A percentile compares a stretch with the other conserved stretches of the same genome.
These are phyloP conservation scores for Frieseomelitta varia DNA, from an alignment of 1,140 invertebrate genomes.

Conservation along the genomic window DNA sequence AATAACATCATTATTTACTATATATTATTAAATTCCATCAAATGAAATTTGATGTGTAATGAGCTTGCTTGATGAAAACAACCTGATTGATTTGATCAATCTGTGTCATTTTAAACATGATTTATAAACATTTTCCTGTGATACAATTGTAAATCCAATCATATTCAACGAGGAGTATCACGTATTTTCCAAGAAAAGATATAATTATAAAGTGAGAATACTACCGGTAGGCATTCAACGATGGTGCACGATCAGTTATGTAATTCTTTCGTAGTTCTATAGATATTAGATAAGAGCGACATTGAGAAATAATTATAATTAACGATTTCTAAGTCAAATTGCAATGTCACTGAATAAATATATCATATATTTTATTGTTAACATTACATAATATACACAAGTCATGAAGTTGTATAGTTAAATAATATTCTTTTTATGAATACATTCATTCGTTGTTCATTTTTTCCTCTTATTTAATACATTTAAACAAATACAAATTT, in stretches of 20 bases:
- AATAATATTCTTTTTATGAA: too few relatives aligned
- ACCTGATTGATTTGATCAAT: too few relatives aligned
- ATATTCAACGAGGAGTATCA: background rate
- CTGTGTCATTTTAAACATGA: background rate
- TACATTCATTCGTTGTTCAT: background rate
- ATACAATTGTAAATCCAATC: background rate
- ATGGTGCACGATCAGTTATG: background rate
- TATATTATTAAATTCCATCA: background rate
- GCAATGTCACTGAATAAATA: background rate
- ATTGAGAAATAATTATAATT: background rate
- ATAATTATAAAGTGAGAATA: background rate
- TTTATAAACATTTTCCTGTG: too few relatives aligned
- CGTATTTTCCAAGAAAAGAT: background rate
- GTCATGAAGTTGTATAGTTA: too few relatives aligned
- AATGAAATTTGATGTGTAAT: background rate
- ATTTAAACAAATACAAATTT: background rate
- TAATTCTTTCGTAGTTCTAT: background rate
- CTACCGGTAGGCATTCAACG: background rate
- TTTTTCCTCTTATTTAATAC: too few relatives aligned
- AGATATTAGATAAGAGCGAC: background rate
- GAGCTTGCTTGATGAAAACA: background rate
- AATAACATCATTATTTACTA: background rate
- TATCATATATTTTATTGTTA: background rate
- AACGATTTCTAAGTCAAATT: background rate
- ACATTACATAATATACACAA: background rate